Conservation (phyloP, 2,113 vertebrate genomes). For the Myodes glareolus region DNA sequence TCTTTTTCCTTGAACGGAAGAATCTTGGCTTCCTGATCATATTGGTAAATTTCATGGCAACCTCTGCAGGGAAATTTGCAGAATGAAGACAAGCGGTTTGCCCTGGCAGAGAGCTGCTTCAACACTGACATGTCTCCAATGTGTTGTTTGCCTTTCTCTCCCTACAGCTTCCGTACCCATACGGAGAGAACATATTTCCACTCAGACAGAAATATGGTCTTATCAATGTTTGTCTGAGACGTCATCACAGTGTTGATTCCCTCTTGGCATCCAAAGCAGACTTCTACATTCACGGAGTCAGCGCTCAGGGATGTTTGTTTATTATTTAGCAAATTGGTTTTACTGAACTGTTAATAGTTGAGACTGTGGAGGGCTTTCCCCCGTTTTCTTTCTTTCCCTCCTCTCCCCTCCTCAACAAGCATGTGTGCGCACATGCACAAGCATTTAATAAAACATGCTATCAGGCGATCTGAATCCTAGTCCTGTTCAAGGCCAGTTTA, state of each 20-base stretch:
- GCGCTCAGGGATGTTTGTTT: constrained; percentile 53
- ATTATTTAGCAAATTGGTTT: constrained; percentile 56
- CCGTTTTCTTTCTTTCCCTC: neutral
- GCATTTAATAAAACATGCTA: neutral
- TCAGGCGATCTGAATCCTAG: neutral
- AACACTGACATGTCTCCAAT: constrained; percentile 34
- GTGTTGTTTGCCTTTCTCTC: constrained; percentile 77
- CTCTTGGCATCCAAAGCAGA: constrained; percentile 61
- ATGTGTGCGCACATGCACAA: neutral
- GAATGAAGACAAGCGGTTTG: neutral
- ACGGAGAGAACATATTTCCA: constrained; percentile 78
- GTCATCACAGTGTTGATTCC: constrained; percentile 66
- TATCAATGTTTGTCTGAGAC: constrained; percentile 69
- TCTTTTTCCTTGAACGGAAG: neutral
- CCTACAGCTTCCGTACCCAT: constrained; percentile 69
- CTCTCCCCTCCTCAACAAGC: neutral
- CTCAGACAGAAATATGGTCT: constrained; percentile 76
- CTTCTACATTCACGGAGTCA: constrained; percentile 69
- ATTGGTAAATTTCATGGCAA: constrained; percentile 62
- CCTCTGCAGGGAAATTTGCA: constrained; percentile 71
- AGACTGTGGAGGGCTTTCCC: neutral
- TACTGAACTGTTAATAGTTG: neutral
- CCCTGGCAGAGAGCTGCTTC: constrained; percentile 64
- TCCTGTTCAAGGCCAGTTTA: neutral
- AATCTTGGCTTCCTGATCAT: constrained; percentile 57